Evolutionary conservation across 2,113 vertebrate genomes (phyloP), one percentile per base, ranked within the genome.

Genomic region (Grallaria varia): DNA sequence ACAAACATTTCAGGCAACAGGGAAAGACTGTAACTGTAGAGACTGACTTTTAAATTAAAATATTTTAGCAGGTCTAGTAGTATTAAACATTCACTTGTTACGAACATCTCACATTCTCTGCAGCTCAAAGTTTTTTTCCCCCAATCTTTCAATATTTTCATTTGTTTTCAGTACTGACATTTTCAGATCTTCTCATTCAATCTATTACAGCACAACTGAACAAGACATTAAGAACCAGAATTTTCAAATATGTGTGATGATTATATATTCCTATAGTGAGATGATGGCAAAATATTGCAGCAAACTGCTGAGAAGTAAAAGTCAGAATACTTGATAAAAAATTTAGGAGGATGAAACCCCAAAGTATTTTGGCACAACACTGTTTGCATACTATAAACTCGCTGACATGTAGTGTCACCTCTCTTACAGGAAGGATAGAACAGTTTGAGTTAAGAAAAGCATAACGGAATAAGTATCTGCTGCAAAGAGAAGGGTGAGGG

Each of bases 351-450:
- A 42, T 7, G 10, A 7, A 84, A 72, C 6, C 4, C 18, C 6
- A 3, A 60, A 81, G 4, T 31, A 37, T 33, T 88, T 12, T 81
- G 18, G 40, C 15, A 59, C 18, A 42, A 18, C 4, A 8, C 2
- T 62, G 19, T 22, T 10, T 58, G 12, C 27, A 59, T 2, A 39
- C 12, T 59, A 24, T 22, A 40, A 84, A 33, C 22, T 53, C 47
- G 44, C 37, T 49, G 25, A 52, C 9, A 47, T 0, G 0, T 9
- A 68, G 6, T 12, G 8, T 4, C 53, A 14, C 20, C 40, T 45
- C 67, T 62, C 28, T 40, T 20, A 50, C 40, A 55, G 20, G 19
- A 62, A 39, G 3, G 5, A 6, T 0, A 56, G 10, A 42, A 11
- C 5, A 69, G 4, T 20, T 2, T 71, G 14, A 83, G 11, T 55